phyloP scores from a whole-genome alignment of 92 coral and sea anemone species.

The Epizoanthus stellaris region DNA sequence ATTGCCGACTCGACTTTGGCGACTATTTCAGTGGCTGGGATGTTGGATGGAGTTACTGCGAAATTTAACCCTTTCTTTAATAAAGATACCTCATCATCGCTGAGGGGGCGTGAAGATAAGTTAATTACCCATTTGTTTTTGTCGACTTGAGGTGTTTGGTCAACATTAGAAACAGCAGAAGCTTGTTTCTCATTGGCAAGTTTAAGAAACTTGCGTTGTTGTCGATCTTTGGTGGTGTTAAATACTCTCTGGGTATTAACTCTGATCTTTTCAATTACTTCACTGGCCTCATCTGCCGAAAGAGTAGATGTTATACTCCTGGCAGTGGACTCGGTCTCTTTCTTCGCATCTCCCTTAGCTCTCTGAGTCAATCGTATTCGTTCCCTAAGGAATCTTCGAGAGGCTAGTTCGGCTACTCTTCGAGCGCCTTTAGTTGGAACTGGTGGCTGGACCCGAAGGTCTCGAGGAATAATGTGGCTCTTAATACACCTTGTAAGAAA shows the following conservation, averaged over 20 bases:
- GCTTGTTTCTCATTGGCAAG: too few relatives aligned
- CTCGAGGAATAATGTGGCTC: conserved; percentile 20
- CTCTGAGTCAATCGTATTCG: conserved; percentile 26
- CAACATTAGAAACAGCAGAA: background rate
- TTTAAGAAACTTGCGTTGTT: too few relatives aligned
- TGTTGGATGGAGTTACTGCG: conserved; percentile 29
- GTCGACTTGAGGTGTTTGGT: background rate
- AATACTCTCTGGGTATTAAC: too few relatives aligned
- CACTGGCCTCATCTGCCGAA: background rate
- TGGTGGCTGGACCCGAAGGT: conserved; percentile 11
- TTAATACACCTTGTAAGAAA: conserved; percentile 45
- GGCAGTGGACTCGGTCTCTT: background rate
- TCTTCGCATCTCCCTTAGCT: conserved; percentile 3
- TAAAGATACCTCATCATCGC: background rate
- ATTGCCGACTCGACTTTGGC: conserved; percentile 44
- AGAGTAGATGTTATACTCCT: background rate
- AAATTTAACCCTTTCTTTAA: conserved; percentile 42
- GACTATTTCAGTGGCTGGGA: conserved; percentile 31
- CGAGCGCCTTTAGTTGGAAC: conserved; percentile 43
- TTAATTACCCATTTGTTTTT: conserved; percentile 40
- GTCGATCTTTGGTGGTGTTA: too few relatives aligned
- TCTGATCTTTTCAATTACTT: too few relatives aligned
- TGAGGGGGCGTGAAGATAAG: conserved; percentile 44
- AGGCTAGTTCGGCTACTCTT: conserved; percentile 19
- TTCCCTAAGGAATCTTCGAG: conserved; percentile 12